Conservation (phyloP, 2,113 vertebrate species). For the Clarias macrocephalus region DNA sequence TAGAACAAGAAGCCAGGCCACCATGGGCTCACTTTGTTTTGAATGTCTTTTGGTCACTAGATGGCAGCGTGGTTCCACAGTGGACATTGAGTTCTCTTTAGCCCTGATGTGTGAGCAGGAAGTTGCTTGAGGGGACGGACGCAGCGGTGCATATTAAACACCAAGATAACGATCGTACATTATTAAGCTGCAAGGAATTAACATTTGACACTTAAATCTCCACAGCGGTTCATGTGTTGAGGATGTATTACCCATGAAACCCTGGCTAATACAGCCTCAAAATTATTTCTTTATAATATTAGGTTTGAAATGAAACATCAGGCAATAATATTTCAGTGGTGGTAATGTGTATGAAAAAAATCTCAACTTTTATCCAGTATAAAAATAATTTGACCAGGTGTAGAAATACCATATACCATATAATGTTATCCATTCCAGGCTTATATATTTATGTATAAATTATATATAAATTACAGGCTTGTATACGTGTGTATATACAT, state of each 20-base stretch:
- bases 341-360: not conserved
- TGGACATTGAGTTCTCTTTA: not conserved
- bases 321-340: not conserved
- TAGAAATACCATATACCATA: too few relatives aligned
- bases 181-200: slow-evolving; percentile 34
- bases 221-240: not conserved
- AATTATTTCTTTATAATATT: not conserved
- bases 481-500: too few relatives aligned
- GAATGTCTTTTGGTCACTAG: slow-evolving; percentile 34
- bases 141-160: slow-evolving; percentile 38
- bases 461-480: too few relatives aligned
- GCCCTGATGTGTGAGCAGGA: slow-evolving; percentile 28
- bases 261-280: too few relatives aligned
- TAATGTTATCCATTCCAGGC: too few relatives aligned
- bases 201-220: slow-evolving; percentile 31
- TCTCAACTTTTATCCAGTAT: not conserved
- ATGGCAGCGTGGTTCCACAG: slow-evolving; percentile 47
- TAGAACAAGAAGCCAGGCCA: not conserved
- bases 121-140: slow-evolving; percentile 30
- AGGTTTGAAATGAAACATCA: not conserved
- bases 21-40: not conserved
- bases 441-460: too few relatives aligned
- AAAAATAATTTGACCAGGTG: not conserved
- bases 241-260: not conserved
- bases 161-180: slow-evolving; percentile 22